Percentiles rank a stretch among this genome's conserved stretches.
Evolutionary conservation across 2,888 invertebrate genomes (phyloP).

Genomic region (Lutraria lutraria): DNA sequence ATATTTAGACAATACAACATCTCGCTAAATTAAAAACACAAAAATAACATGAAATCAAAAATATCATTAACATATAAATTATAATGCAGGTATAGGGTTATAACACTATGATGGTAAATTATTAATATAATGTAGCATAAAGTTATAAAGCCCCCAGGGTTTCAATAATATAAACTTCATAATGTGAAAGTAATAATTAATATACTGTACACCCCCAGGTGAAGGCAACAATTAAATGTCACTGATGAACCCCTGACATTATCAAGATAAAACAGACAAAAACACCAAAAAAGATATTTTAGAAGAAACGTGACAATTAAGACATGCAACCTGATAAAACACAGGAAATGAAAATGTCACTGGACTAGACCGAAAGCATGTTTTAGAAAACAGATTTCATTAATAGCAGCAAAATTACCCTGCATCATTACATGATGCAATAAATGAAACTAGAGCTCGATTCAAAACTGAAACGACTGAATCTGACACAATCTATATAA

Average conservation of each 20-base stretch:
- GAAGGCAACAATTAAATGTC: slow-evolving; percentile 5
- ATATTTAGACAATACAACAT: too few species aligned
- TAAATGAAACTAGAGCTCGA: too few species aligned
- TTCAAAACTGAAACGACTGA: too few species aligned
- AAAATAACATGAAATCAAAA: too few species aligned
- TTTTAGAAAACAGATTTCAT: background rate
- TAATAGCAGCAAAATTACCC: background rate
- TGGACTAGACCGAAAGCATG: background rate
- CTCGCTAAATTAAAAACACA: too few species aligned
- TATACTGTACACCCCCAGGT: background rate
- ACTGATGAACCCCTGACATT: background rate
- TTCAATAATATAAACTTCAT: background rate
- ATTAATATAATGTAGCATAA: background rate
- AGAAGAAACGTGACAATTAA: background rate
- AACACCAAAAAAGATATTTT: background rate
- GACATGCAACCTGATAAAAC: background rate
- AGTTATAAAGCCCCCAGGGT: background rate
- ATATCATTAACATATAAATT: too few species aligned
- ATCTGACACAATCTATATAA: background rate
- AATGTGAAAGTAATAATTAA: background rate
- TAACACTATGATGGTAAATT: background rate
- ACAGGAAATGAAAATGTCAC: background rate
- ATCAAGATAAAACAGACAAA: background rate
- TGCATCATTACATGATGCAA: too few species aligned
- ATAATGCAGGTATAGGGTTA: background rate